Base-by-base conservation (phyloP, 1,140 invertebrate genomes). In the Drosophila ohnishii region DNA sequence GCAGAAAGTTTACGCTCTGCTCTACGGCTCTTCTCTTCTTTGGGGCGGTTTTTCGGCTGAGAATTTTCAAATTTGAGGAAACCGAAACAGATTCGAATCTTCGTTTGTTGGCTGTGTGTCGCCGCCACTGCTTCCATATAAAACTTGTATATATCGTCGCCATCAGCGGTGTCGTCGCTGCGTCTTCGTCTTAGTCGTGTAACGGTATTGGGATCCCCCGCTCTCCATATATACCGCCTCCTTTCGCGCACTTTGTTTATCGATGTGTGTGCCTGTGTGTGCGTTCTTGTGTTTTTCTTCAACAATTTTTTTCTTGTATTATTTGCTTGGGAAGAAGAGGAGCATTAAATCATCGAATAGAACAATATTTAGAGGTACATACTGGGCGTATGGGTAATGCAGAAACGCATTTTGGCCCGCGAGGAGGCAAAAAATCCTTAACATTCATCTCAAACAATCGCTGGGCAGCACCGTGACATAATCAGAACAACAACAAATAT, bases 31-130 rank as follows among this genome's bases (percentile, higher is more conserved):
- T 56, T 25, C 50, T 70, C 47, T 44, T 48, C 44, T 42, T 59
- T 35, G 50, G 50, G 48, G 28, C 62, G 50, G 14, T 66, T 73
- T 69, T 71, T 82, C 61, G 70, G 39, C 65, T 50, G 81, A 63
- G 60, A 62, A 80, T 87, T 86, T 88, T 86, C 80, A 71, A 58
- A 83, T 66, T 88, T 58, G 48, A 71, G 60, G 78, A 80, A 87
- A 85, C 78, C 73, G 89, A 90, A 82, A 82, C 90, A 90, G 83
- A 91, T 88, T 72, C 72, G 88, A 88, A 91, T 90, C 84, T 90
- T 83, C 83, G 82, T 90, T 91, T 87, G 90, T 83, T 81, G 90
- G 90, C 86, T 88, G 80, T 90, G 86, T 80, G 67, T 87, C 74
- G 80, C 76, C 45, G 80, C 47, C 64, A 69, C 62, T 66, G 65